These are phyloP conservation scores for Salarias fasciatus DNA, from an alignment of 2,797 vertebrate genomes.

Conservation along the genomic window DNA sequence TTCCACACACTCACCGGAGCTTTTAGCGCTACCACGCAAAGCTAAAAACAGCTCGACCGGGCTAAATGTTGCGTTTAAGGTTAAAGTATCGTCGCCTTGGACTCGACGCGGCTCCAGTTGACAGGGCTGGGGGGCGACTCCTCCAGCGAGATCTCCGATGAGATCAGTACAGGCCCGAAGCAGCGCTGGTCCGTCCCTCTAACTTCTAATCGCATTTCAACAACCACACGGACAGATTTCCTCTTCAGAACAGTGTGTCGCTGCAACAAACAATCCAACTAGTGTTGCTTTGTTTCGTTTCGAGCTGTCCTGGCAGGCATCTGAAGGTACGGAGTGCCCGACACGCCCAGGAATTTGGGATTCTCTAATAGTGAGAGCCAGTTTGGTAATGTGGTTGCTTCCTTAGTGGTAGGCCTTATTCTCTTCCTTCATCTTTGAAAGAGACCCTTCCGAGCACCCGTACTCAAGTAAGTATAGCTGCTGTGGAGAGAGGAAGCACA, in stretches of 20 bases:
- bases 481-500: background rate
- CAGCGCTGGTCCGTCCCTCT: background rate
- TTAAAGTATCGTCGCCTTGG: background rate
- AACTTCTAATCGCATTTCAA: too few relatives aligned
- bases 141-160: background rate
- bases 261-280: background rate
- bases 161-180: background rate
- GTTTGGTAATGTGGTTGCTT: background rate
- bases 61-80: too few relatives aligned
- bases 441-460: background rate
- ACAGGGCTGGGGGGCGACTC: background rate
- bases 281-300: background rate
- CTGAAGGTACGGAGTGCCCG: too few relatives aligned
- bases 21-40: background rate
- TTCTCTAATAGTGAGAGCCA: too few relatives aligned
- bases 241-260: too few relatives aligned
- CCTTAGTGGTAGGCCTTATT: too few relatives aligned
- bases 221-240: rapidly evolving
- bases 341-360: too few relatives aligned
- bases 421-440: background rate
- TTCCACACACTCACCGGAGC: background rate
- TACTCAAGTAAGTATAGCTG: background rate
- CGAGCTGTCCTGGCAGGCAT: too few relatives aligned
- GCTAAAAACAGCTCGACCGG: background rate
- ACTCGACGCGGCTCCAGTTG: background rate